Evolutionary conservation across 2,113 vertebrate species (phyloP).

Genomic region (Sturnus vulgaris): DNA sequence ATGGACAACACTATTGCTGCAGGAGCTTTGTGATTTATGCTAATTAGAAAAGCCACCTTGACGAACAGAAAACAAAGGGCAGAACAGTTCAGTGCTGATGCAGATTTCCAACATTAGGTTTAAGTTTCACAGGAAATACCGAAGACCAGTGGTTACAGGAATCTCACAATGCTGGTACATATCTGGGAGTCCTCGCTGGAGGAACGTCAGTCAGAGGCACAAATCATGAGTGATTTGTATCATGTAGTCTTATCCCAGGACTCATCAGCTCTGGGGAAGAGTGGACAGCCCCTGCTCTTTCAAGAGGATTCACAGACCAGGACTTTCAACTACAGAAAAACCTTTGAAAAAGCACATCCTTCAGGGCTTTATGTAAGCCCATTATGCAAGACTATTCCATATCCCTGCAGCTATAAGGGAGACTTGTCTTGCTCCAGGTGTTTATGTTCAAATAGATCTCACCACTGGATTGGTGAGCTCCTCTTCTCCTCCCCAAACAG

Average conservation of each 20-base stretch:
- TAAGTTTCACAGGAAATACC: conserved; percentile 57
- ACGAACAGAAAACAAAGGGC: conserved; percentile 35
- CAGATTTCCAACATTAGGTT: conserved; percentile 52
- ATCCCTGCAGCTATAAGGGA: background rate
- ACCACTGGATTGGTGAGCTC: background rate
- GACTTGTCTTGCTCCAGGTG: background rate
- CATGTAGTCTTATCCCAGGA: background rate
- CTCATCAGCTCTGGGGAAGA: background rate
- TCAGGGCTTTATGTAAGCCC: background rate
- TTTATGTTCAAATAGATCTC: background rate
- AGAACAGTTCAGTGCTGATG: background rate
- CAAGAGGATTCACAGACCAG: background rate
- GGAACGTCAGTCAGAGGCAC: background rate
- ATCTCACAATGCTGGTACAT: background rate
- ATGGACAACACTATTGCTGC: background rate
- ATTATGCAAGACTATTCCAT: background rate
- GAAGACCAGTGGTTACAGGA: conserved; percentile 1
- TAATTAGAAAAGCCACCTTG: conserved; percentile 57
- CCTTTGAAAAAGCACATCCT: background rate
- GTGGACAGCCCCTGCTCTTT: background rate
- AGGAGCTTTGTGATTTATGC: conserved; percentile 36
- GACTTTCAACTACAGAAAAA: background rate
- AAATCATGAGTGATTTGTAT: background rate
- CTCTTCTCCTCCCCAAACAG: background rate
- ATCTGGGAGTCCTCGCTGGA: background rate